Evolutionary conservation across 2,113 vertebrate genomes (phyloP).

Genomic region (Anthoscopus minutus): DNA sequence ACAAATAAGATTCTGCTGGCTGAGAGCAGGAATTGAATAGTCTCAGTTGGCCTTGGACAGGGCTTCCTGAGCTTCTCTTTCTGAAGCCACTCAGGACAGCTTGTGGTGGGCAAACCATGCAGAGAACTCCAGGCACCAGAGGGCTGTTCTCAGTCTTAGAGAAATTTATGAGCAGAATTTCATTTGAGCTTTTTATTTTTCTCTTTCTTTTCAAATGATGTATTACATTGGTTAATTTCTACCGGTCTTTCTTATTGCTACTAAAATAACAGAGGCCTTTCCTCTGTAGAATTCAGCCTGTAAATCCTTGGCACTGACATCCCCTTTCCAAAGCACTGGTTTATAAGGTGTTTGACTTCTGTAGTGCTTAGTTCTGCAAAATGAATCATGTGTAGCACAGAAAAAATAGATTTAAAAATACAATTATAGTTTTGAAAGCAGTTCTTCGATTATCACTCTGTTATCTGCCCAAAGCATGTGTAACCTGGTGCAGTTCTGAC

Average conservation of each 20-base stretch:
- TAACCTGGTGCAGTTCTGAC: neutral
- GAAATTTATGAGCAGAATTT: neutral
- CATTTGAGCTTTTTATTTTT: neutral
- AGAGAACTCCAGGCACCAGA: neutral
- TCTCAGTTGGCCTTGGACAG: neutral
- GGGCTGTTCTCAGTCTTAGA: neutral
- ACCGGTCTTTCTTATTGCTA: neutral
- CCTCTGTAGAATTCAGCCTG: neutral
- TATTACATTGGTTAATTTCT: neutral
- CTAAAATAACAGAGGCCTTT: neutral
- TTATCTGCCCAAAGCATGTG: neutral
- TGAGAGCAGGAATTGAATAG: neutral
- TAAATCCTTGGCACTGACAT: neutral
- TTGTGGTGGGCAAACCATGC: neutral
- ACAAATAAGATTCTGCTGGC: neutral
- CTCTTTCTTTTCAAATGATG: neutral
- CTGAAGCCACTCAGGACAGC: neutral
- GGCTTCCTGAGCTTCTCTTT: neutral
- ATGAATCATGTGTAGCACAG: neutral
- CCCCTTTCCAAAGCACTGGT: neutral
- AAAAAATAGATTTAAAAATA: neutral
- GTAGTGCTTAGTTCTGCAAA: neutral
- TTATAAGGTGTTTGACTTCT: neutral
- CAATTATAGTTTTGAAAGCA: neutral
- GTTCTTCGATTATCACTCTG: neutral